Evolutionary conservation across 1,140 invertebrate species (phyloP).

Genomic region (Drosophila tsacasi): DNA sequence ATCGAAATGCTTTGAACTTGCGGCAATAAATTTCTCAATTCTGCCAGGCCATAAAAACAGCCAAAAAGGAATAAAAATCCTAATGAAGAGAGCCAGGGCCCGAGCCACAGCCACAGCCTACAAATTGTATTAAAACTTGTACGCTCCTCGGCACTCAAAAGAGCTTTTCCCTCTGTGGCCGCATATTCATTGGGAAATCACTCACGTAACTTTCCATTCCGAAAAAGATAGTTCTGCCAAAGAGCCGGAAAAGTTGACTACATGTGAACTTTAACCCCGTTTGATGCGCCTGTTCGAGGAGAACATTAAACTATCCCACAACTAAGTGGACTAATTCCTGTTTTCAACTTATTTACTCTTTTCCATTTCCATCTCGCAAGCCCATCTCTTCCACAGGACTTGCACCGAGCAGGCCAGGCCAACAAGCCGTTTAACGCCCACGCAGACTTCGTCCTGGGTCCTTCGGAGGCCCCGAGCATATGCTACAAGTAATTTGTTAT

Average conservation of each 20-base stretch:
- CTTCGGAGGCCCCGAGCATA: slow-evolving; percentile 54
- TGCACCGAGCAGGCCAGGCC: slow-evolving; percentile 30
- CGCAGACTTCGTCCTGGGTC: slow-evolving; percentile 13
- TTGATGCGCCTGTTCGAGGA: slow-evolving; percentile 18
- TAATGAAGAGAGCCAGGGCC: slow-evolving; percentile 63
- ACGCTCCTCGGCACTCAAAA: slow-evolving; percentile 25
- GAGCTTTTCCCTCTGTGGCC: slow-evolving; percentile 26
- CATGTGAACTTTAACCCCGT: slow-evolving; percentile 42
- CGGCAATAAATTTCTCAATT: slow-evolving; percentile 73
- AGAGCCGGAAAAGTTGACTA: slow-evolving; percentile 30
- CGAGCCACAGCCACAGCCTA: slow-evolving; percentile 48
- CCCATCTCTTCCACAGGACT: slow-evolving; percentile 4
- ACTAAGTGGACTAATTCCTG: slow-evolving; percentile 51
- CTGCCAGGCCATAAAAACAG: slow-evolving; percentile 46
- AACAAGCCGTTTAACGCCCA: slow-evolving; percentile 58
- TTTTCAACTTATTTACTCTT: slow-evolving; percentile 49
- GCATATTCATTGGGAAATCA: slow-evolving; percentile 71
- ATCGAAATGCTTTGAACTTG: slow-evolving; percentile 70
- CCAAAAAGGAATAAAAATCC: slow-evolving; percentile 40
- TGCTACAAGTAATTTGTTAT: slow-evolving; percentile 81
- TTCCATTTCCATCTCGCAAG: slow-evolving; percentile 34
- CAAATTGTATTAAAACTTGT: slow-evolving; percentile 66
- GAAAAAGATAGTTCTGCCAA: slow-evolving; percentile 40
- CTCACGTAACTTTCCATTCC: slow-evolving; percentile 55
- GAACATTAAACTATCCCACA: slow-evolving; percentile 47